Percentiles rank a stretch among this genome's conserved stretches.
Conservation (phyloP, 2,797 vertebrate genomes). For the Antrozous pallidus region DNA sequence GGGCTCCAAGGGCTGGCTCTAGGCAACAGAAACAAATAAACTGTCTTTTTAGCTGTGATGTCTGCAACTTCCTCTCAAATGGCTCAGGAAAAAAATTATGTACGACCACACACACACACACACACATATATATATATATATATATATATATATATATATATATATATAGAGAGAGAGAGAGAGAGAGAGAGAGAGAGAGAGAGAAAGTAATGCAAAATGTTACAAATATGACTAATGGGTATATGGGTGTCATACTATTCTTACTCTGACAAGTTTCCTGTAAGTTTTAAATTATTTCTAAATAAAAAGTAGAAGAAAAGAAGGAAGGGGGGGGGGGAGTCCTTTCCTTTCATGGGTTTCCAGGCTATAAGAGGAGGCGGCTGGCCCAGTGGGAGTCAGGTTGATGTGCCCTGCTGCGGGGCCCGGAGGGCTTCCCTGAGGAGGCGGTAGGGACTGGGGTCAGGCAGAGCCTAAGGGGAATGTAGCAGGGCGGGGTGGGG, state of each 20-base stretch:
- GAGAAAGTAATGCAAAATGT: background rate
- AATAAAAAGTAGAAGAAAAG: background rate
- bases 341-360: background rate
- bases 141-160: background rate
- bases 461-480: background rate
- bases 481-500: background rate
- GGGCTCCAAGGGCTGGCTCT: background rate
- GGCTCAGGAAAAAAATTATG: background rate
- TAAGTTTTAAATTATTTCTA: conserved; percentile 35
- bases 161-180: background rate
- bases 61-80: conserved; percentile 3
- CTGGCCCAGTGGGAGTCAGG: background rate
- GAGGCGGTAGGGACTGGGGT: background rate
- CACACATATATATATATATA: background rate
- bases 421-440: background rate
- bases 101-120: background rate
- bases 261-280: conserved; percentile 25
- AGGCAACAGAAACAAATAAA: background rate
- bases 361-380: background rate
- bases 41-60: background rate
- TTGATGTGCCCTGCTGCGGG: background rate
- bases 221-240: background rate
- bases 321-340: background rate
- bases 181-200: background rate
- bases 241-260: background rate